Evolutionary conservation across 2,888 invertebrate genomes (phyloP).

Genomic region (Linyphia triangularis): DNA sequence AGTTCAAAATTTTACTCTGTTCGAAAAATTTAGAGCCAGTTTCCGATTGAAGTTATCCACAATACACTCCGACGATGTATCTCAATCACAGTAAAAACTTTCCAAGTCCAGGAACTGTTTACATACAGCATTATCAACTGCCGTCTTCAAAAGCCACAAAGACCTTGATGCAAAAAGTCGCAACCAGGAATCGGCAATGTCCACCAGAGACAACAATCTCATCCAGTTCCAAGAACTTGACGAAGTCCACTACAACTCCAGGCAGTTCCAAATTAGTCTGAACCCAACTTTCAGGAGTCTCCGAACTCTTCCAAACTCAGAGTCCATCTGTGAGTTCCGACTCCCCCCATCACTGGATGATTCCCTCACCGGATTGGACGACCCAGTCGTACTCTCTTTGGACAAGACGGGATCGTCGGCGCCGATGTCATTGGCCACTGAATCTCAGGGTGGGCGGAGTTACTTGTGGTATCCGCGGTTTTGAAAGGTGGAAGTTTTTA

Average conservation of each 20-base stretch:
- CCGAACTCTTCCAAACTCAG: constrained; percentile 20
- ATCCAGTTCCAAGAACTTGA: background rate
- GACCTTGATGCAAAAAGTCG: background rate
- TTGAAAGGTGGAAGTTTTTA: constrained; percentile 40
- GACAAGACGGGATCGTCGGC: constrained; percentile 2
- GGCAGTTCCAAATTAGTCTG: constrained; percentile 36
- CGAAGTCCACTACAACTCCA: background rate
- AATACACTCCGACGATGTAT: no score
- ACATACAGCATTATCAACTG: no score
- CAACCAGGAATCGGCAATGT: background rate
- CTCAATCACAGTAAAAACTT: no score
- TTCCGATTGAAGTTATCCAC: no score
- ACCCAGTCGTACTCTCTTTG: constrained; percentile 27
- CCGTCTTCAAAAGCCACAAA: background rate
- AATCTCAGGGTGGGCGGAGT: constrained; percentile 10
- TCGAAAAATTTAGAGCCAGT: background rate
- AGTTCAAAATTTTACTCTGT: background rate
- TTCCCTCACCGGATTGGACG: constrained; percentile 17
- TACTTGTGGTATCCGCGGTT: constrained; percentile 31
- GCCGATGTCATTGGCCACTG: constrained; percentile 29
- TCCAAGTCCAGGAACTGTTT: background rate
- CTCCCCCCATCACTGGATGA: constrained; percentile 14
- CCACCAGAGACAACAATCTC: background rate
- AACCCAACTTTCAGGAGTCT: constrained; percentile 30
- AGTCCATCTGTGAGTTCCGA: constrained; percentile 43